Conservation (phyloP, 1,140 invertebrate species). For the Dendrolimus kikuchii region DNA sequence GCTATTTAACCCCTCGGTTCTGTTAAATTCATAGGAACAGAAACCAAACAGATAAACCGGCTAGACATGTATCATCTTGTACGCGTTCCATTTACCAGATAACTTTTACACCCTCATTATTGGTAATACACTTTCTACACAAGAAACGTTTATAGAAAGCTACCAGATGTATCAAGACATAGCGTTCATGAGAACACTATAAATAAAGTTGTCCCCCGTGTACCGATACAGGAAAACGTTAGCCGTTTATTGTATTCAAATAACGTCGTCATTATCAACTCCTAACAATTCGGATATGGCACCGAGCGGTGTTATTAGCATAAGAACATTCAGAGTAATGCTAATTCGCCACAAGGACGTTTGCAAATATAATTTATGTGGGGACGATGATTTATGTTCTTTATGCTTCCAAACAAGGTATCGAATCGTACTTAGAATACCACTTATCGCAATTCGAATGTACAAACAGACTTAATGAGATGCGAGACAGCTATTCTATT, state of each 20-base stretch:
- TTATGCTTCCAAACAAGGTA: conserved; percentile 6
- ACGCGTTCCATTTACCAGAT: no score
- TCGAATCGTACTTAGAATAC: background rate
- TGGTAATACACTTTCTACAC: conserved; percentile 13
- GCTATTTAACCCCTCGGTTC: no score
- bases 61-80: no score
- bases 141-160: conserved; percentile 12
- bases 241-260: conserved; percentile 8
- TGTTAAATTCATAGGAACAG: no score
- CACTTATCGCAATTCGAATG: background rate
- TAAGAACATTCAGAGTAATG: conserved; percentile 24
- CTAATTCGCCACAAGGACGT: conserved; percentile 31
- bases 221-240: conserved; percentile 7
- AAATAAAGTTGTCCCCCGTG: conserved; percentile 11
- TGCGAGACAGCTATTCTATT: background rate
- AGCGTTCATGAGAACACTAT: conserved; percentile 14
- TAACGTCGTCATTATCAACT: background rate
- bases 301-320: conserved; percentile 21
- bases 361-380: conserved; percentile 17
- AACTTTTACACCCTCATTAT: conserved; percentile 1
- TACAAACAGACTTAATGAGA: background rate
- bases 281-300: background rate
- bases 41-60: no score
- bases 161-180: conserved; percentile 6
- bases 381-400: conserved; percentile 15